Percentiles rank a stretch among this genome's conserved stretches.
Evolutionary conservation across 2,113 vertebrate species (phyloP).

Genomic region (Anas platyrhynchos): DNA sequence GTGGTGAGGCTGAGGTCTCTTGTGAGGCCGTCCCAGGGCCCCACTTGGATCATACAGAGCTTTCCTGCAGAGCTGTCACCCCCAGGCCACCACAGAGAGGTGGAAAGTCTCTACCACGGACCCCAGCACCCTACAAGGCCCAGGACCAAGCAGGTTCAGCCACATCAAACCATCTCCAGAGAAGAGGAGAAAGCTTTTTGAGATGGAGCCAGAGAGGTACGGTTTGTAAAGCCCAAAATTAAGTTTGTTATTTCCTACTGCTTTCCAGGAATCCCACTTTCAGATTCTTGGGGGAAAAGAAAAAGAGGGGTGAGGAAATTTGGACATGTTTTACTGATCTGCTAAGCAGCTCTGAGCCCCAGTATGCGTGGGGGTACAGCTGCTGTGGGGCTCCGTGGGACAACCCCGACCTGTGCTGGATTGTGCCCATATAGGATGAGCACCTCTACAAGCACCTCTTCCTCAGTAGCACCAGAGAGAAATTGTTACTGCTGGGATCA

Average conservation of each 20-base stretch:
- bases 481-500: not conserved
- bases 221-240: not conserved
- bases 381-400: not conserved
- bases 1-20: no score
- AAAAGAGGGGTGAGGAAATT: not conserved
- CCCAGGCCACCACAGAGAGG: not conserved
- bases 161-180: not conserved
- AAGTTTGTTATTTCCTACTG: not conserved
- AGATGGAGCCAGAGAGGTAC: not conserved
- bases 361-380: rapidly evolving
- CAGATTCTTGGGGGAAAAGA: not conserved
- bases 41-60: not conserved
- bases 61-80: not conserved
- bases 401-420: not conserved
- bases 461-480: not conserved
- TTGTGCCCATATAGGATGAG: rapidly evolving
- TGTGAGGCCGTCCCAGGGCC: not conserved
- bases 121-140: no score
- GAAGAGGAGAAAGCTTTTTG: not conserved
- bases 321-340: rapidly evolving
- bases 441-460: not conserved
- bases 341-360: not conserved
- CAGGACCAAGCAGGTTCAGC: not conserved
- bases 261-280: not conserved
- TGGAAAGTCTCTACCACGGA: not conserved